These are phyloP conservation scores for Drosophila greeni DNA, from an alignment of 2,888 invertebrate species.

Conservation along the genomic window DNA sequence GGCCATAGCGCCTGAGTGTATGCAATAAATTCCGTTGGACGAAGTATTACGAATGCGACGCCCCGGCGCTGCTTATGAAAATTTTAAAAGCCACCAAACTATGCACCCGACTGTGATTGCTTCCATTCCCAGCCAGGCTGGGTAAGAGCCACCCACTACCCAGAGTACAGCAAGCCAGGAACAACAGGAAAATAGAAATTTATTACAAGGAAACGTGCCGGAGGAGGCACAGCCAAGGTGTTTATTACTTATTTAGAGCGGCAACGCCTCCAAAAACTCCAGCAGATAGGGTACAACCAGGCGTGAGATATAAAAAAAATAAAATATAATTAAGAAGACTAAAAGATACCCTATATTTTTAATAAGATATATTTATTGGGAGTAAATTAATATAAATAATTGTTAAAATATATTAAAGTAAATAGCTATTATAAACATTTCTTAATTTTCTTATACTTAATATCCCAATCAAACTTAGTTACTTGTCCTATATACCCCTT, in stretches of 20 bases:
- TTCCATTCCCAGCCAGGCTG: background rate
- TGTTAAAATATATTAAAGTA: no score
- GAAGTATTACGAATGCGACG: slow-evolving; percentile 60
- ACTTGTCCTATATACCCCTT: background rate
- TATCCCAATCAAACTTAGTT: background rate
- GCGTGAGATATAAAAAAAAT: slow-evolving; percentile 15
- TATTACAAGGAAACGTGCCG: slow-evolving; percentile 53
- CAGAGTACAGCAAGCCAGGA: background rate
- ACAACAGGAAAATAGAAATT: slow-evolving; percentile 60
- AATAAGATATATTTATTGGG: no score
- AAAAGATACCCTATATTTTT: background rate
- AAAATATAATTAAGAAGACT: background rate
- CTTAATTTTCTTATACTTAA: background rate
- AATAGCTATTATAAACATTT: no score
- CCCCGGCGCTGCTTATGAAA: slow-evolving; percentile 56
- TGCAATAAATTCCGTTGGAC: slow-evolving; percentile 67
- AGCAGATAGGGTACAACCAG: background rate
- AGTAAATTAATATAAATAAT: no score
- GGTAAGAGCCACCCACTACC: background rate
- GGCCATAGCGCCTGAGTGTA: slow-evolving; percentile 64
- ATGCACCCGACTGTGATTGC: slow-evolving; percentile 63
- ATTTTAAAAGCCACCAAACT: slow-evolving; percentile 68
- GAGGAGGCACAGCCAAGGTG: slow-evolving; percentile 47
- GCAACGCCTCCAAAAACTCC: slow-evolving; percentile 31
- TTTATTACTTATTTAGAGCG: slow-evolving; percentile 69